Evolutionary conservation across 1,140 invertebrate genomes (phyloP), one percentile per base, ranked within the genome.

Genomic region (Zophobas atratus): DNA sequence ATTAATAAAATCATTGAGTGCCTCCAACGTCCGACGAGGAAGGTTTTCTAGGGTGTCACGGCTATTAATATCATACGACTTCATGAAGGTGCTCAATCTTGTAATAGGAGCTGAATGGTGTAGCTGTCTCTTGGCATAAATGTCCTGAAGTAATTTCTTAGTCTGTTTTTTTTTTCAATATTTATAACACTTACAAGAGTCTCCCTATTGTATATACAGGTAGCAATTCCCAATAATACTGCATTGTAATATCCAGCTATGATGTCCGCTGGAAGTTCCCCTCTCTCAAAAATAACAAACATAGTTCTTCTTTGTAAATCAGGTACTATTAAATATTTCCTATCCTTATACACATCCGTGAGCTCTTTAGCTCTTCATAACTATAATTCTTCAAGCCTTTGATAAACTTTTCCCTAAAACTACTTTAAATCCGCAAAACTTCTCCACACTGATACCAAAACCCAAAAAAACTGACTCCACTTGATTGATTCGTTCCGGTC

Each of bases 401-500:
- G 88, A 85, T n/a, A 92, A 86, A 0, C 91, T 90, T 8, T 84
- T 83, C 3, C 90, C 90, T 41, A 89, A 79, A 81, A 86, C 82
- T 63, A 92, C 88, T 35, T 87, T 67, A 80, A 89, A 90, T 33
- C 88, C 89, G 81, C 89, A 90, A 20, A 89, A 78, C 41, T 84
- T 78, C 82, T 83, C 83, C 60, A 86, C 89, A 84, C 86, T 77
- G 81, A 84, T 33, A 80, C 88, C 80, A 84, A 83, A 81, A 55
- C 91, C 88, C 35, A 92, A 75, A 35, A 92, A 84, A 5, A 92
- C 88, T 20, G 90, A 88, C 85, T 94, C 93, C 77, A 86, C 85
- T 77, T 84, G 82, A 83, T 94, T 94, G 0, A 91, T 85, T 76
- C 84, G 79, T 41, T 83, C 60, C 0, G 92, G 89, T 35, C 85